Conservation (phyloP, 2,888 invertebrate species). For the Melolontha melolontha region DNA sequence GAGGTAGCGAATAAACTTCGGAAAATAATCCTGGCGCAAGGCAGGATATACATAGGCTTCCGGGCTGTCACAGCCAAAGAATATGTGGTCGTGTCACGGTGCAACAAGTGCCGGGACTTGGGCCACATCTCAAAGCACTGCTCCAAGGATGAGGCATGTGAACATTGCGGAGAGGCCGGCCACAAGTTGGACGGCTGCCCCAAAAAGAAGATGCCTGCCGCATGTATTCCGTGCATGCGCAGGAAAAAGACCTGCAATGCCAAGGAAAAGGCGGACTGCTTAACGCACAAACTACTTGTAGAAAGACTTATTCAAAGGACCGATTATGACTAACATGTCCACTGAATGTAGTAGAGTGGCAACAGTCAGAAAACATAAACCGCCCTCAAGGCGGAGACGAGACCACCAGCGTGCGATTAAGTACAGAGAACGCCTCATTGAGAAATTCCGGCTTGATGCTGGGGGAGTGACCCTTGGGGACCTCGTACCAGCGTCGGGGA, state of each 20-base stretch:
- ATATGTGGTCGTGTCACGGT: conserved; percentile 5
- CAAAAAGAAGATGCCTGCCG: not conserved
- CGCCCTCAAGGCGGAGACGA: too few relatives aligned
- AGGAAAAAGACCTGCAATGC: conserved; percentile 27
- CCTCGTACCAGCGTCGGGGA: too few relatives aligned
- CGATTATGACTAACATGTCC: too few relatives aligned
- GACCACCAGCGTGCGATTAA: too few relatives aligned
- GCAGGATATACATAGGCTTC: conserved; percentile 26
- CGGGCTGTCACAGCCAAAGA: not conserved
- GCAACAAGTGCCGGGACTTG: not conserved
- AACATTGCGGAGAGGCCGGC: too few relatives aligned
- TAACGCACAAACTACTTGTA: too few relatives aligned
- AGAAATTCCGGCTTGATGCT: conserved; percentile 17
- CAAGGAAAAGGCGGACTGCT: too few relatives aligned
- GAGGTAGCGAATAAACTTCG: conserved; percentile 7
- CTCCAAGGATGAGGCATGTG: too few relatives aligned
- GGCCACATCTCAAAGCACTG: too few relatives aligned
- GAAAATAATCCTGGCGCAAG: not conserved
- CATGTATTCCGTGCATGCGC: conserved; percentile 7
- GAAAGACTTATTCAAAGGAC: too few relatives aligned
- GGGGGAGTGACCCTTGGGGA: conserved; percentile 19
- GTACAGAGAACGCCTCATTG: too few relatives aligned
- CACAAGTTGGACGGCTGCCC: conserved; percentile 8
- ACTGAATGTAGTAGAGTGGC: not conserved
- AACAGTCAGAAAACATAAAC: too few relatives aligned